Percentiles rank a stretch among this genome's conserved stretches.
Evolutionary conservation across 2,888 invertebrate species (phyloP).

Genomic region (Bembecia ichneumoniformis): DNA sequence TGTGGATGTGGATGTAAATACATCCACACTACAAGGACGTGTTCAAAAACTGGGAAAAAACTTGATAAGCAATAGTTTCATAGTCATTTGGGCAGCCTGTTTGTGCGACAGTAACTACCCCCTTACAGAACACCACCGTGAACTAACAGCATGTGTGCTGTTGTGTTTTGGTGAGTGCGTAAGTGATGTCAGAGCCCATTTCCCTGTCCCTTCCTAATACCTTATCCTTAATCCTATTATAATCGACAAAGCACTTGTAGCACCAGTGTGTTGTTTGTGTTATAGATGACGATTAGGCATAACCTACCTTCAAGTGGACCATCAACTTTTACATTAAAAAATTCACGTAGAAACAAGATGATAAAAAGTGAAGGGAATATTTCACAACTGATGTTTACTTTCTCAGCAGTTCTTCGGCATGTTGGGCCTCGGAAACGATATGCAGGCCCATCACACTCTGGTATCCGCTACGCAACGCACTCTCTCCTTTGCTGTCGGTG

Average conservation of each 20-base stretch:
- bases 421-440: slow-evolving; percentile 52
- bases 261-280: no score
- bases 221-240: no score
- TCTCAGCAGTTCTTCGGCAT: slow-evolving; percentile 42
- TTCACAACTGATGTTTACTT: slow-evolving; percentile 24
- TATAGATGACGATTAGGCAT: no score
- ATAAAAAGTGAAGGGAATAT: neutral
- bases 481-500: slow-evolving; percentile 50
- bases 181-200: no score
- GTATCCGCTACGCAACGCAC: slow-evolving; percentile 54
- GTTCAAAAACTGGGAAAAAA: slow-evolving; percentile 88
- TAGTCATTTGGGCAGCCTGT: neutral
- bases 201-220: no score
- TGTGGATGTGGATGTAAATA: slow-evolving; percentile 86
- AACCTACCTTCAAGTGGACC: no score
- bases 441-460: slow-evolving; percentile 59
- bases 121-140: no score
- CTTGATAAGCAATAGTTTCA: slow-evolving; percentile 71
- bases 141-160: no score
- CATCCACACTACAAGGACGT: slow-evolving; percentile 86
- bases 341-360: neutral
- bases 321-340: no score
- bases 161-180: no score
- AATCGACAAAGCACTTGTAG: no score
- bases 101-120: no score